A percentile compares a stretch with the other conserved stretches of the same genome.
These are phyloP conservation scores for Triops cancriformis DNA, from an alignment of 1,140 invertebrate genomes.

Conservation along the genomic window DNA sequence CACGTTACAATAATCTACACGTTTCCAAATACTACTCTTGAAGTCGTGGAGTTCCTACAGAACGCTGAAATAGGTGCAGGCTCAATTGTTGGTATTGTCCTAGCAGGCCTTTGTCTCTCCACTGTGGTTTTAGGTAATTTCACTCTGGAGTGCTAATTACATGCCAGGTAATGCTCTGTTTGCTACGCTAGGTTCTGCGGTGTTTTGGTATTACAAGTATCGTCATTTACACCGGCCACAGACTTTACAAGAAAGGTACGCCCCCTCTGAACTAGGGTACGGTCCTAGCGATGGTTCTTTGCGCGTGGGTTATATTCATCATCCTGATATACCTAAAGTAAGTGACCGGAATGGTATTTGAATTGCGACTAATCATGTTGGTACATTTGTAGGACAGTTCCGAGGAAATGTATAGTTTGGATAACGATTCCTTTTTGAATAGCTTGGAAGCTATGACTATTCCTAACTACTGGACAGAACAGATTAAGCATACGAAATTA, in stretches of 20 bases:
- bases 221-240: slow-evolving; percentile 22
- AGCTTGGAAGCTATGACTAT: slow-evolving; percentile 86
- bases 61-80: neutral
- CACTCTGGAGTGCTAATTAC: neutral
- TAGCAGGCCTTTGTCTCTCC: neutral
- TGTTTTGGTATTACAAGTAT: slow-evolving; percentile 25
- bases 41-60: neutral
- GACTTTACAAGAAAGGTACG: slow-evolving; percentile 23
- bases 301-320: slow-evolving; percentile 25
- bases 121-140: neutral
- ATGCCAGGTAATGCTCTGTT: neutral
- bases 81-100: neutral
- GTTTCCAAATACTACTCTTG: neutral
- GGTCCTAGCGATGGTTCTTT: slow-evolving; percentile 22
- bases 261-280: slow-evolving; percentile 22
- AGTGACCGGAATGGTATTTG: neutral
- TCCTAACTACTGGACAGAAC: slow-evolving; percentile 86
- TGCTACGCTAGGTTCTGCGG: slow-evolving; percentile 14
- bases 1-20: neutral
- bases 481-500: slow-evolving; percentile 81
- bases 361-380: neutral
- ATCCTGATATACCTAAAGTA: slow-evolving; percentile 27
- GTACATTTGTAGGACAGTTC: slow-evolving; percentile 66
- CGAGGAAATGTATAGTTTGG: slow-evolving; percentile 83
- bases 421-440: slow-evolving; percentile 84